phyloP scores from a whole-genome alignment of 2,888 invertebrate species.

The Ecliptopera silaceata region DNA sequence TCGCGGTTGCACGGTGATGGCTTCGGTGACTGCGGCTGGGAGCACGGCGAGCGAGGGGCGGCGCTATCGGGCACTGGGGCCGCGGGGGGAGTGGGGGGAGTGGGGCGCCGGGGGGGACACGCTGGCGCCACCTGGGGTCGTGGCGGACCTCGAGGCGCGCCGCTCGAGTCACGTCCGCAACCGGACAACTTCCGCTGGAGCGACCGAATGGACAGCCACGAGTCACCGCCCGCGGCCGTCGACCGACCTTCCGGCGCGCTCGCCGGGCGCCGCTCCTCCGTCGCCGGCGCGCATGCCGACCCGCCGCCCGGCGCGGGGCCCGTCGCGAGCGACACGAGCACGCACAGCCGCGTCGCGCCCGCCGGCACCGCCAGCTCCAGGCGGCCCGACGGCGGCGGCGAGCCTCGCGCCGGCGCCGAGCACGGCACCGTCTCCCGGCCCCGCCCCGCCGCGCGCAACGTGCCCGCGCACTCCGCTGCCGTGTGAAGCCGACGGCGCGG shows the following conservation, averaged over 20 bases:
- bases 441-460: slow-evolving; percentile 43
- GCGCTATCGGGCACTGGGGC: background rate
- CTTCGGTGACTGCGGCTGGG: background rate
- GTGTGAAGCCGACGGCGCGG: slow-evolving; percentile 34
- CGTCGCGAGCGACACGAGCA: slow-evolving; percentile 10
- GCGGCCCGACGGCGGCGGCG: background rate
- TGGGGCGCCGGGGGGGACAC: background rate
- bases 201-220: slow-evolving; percentile 42
- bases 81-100: background rate
- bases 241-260: too few species aligned
- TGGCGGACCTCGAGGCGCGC: background rate
- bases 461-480: slow-evolving; percentile 30
- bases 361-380: slow-evolving; percentile 15
- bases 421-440: slow-evolving; percentile 41
- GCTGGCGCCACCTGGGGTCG: background rate
- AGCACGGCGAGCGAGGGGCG: background rate
- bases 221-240: slow-evolving; percentile 14
- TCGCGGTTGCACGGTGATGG: background rate
- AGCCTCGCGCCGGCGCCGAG: background rate
- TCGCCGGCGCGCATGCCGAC: background rate
- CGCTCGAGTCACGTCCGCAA: slow-evolving; percentile 5
- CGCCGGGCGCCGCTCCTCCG: background rate
- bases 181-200: slow-evolving; percentile 38
- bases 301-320: background rate
- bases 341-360: background rate